Conservation (phyloP, 2,888 invertebrate genomes). For the Mesopsocus fuscifrons region DNA sequence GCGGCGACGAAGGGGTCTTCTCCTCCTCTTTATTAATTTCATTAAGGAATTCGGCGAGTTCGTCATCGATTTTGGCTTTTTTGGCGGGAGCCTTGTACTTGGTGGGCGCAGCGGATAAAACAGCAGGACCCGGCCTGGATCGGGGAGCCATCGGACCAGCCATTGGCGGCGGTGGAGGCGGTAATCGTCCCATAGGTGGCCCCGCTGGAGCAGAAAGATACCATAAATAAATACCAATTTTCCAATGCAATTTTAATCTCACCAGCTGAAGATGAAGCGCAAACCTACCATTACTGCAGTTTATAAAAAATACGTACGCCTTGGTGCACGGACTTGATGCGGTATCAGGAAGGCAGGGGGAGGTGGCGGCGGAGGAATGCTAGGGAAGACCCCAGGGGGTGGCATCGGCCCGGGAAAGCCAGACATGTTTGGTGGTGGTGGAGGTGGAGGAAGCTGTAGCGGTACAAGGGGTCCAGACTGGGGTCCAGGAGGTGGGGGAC, state of each 20-base stretch:
- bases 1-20: slow-evolving; percentile 62
- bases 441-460: slow-evolving; percentile 18
- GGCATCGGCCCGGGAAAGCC: slow-evolving; percentile 24
- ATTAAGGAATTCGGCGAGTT: slow-evolving; percentile 1
- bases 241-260: too few relatives aligned
- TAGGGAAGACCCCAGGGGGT: slow-evolving; percentile 19
- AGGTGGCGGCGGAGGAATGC: slow-evolving; percentile 17
- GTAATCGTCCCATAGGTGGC: slow-evolving; percentile 4
- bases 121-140: not conserved
- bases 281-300: too few relatives aligned
- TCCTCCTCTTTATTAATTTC: slow-evolving; percentile 37
- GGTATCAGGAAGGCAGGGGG: slow-evolving; percentile 44
- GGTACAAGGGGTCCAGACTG: slow-evolving; percentile 12
- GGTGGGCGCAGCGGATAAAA: slow-evolving; percentile 8
- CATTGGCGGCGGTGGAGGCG: slow-evolving; percentile 1
- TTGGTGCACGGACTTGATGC: slow-evolving; percentile 33
- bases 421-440: slow-evolving; percentile 19
- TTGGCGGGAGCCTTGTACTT: slow-evolving; percentile 9
- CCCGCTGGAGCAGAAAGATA: not conserved
- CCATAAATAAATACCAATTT: too few relatives aligned
- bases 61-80: slow-evolving; percentile 8
- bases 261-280: too few relatives aligned
- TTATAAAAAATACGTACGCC: too few relatives aligned
- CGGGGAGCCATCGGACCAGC: not conserved
- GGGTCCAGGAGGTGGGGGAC: slow-evolving; percentile 12